phyloP scores from a whole-genome alignment of 35 echinoderm and acorn worm genomes.

The Acanthaster planci region DNA sequence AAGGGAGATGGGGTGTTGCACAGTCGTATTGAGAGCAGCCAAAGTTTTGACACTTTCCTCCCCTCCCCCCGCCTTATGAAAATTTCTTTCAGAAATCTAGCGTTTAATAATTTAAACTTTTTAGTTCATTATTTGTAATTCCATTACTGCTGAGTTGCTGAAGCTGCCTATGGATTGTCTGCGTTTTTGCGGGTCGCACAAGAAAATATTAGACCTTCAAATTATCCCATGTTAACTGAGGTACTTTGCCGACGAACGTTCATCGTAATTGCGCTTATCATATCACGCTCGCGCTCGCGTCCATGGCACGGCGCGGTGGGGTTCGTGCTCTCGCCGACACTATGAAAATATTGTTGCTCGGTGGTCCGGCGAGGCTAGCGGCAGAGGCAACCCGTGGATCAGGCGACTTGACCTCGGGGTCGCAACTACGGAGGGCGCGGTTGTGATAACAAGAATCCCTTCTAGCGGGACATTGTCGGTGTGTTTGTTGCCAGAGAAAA shows the following conservation, averaged over 20 bases:
- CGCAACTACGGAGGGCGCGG: neutral
- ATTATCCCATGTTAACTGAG: too few relatives aligned
- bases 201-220: neutral
- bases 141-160: neutral
- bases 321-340: neutral
- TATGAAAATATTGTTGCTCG: constrained; percentile 29
- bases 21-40: too few relatives aligned
- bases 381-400: neutral
- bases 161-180: neutral
- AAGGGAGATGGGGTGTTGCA: too few relatives aligned
- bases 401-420: constrained; percentile 16
- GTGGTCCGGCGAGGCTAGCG: neutral
- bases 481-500: neutral
- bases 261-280: too few relatives aligned
- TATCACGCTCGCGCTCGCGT: neutral
- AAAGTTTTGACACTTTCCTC: too few relatives aligned
- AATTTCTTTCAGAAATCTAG: too few relatives aligned
- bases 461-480: neutral
- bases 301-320: neutral
- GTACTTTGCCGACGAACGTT: too few relatives aligned
- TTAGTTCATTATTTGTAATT: too few relatives aligned
- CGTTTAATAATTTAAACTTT: too few relatives aligned
- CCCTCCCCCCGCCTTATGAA: too few relatives aligned
- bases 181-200: neutral
- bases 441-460: neutral